phyloP scores from a whole-genome alignment of 2,888 invertebrate species.

The Hypercompe scribonia region DNA sequence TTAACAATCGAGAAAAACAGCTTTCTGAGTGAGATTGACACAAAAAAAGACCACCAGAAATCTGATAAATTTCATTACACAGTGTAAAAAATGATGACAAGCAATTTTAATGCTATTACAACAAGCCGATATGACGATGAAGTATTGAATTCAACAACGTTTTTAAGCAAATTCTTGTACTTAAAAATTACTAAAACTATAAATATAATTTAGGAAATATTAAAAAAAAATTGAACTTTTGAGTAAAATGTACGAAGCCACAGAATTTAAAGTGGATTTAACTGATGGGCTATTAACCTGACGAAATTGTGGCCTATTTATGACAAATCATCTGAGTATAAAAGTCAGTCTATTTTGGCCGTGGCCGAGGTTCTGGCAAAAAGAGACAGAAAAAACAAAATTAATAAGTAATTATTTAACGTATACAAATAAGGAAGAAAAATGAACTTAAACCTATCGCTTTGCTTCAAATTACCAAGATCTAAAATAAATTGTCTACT shows the following conservation, averaged over 20 bases:
- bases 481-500: no score
- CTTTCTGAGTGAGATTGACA: no score
- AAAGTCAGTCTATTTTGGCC: no score
- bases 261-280: background rate
- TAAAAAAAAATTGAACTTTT: slow-evolving; percentile 19
- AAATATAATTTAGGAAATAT: slow-evolving; percentile 17
- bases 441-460: no score
- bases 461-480: no score
- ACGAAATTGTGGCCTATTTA: background rate
- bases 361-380: no score
- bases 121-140: background rate
- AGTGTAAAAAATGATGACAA: slow-evolving; percentile 5
- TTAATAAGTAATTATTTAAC: no score
- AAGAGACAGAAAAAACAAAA: no score
- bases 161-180: slow-evolving; percentile 17
- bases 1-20: no score
- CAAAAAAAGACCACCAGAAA: no score
- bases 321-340: background rate
- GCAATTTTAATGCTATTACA: slow-evolving; percentile 8
- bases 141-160: slow-evolving; percentile 16
- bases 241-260: background rate
- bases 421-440: no score
- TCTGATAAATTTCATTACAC: background rate
- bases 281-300: no score
- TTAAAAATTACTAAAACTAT: background rate